phyloP scores from a whole-genome alignment of 1,140 invertebrate genomes.

The Bilobella aurantiaca region DNA sequence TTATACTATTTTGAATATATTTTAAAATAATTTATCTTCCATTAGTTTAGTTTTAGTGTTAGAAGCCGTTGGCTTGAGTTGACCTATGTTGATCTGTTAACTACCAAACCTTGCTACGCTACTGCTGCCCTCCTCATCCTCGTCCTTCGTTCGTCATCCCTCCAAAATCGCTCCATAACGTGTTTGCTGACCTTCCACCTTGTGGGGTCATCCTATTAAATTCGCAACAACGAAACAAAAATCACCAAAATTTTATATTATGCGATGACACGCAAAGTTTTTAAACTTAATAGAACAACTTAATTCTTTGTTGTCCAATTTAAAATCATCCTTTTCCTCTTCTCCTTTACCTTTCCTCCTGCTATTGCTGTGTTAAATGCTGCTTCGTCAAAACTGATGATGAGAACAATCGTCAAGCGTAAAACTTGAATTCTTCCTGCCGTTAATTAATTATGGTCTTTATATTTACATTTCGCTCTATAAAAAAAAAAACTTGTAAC shows the following conservation, averaged over 20 bases:
- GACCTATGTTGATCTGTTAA: too few relatives aligned
- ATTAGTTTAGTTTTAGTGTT: too few relatives aligned
- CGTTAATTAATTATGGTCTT: constrained; percentile 8
- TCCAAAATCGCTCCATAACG: background rate
- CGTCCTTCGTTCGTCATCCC: background rate
- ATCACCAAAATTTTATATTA: background rate
- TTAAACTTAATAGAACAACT: too few relatives aligned
- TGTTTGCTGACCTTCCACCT: too few relatives aligned
- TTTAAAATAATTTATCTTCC: too few relatives aligned
- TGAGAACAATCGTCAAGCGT: background rate
- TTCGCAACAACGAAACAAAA: background rate
- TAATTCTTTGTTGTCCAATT: background rate
- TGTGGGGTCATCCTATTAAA: background rate
- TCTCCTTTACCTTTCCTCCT: background rate
- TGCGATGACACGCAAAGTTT: too few relatives aligned
- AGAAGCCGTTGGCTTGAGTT: too few relatives aligned
- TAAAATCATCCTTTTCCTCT: background rate
- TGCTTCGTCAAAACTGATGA: background rate
- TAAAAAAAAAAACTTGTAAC: background rate
- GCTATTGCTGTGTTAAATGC: background rate
- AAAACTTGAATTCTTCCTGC: constrained; percentile 6
- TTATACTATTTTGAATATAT: too few relatives aligned
- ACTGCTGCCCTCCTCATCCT: background rate
- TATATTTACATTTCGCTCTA: constrained; percentile 6
- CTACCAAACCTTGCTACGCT: too few relatives aligned